These are phyloP conservation scores for Ibidorhyncha struthersii DNA, from an alignment of 2,113 vertebrate genomes.

Conservation along the genomic window DNA sequence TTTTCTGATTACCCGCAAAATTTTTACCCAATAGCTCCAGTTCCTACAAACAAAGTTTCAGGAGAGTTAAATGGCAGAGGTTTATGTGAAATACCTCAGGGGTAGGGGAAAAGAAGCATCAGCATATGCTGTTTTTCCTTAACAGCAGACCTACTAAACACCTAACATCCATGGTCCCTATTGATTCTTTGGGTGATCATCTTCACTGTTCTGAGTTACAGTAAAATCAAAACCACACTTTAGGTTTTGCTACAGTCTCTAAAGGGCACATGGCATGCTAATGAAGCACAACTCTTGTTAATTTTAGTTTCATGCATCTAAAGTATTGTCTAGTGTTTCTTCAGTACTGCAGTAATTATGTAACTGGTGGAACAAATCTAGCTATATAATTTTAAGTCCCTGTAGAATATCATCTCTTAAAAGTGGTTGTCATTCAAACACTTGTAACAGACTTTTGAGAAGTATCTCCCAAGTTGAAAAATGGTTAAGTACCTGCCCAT, in stretches of 20 bases:
- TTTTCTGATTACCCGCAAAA: neutral
- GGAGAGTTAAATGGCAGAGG: neutral
- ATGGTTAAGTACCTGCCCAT: neutral
- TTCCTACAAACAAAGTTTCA: neutral
- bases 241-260: neutral
- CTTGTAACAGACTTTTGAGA: neutral
- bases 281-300: neutral
- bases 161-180: fast-evolving
- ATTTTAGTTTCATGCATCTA: neutral
- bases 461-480: neutral
- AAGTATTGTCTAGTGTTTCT: neutral
- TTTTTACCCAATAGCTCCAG: neutral
- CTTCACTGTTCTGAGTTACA: neutral
- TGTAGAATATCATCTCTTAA: neutral
- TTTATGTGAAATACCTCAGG: neutral
- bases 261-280: neutral
- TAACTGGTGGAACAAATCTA: neutral
- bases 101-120: neutral
- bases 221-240: neutral
- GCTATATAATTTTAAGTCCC: neutral
- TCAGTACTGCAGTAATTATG: neutral
- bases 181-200: neutral
- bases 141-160: neutral
- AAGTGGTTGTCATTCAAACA: neutral
- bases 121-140: neutral